Conservation (phyloP, 2,113 vertebrate genomes). For the Phasianus colchicus region DNA sequence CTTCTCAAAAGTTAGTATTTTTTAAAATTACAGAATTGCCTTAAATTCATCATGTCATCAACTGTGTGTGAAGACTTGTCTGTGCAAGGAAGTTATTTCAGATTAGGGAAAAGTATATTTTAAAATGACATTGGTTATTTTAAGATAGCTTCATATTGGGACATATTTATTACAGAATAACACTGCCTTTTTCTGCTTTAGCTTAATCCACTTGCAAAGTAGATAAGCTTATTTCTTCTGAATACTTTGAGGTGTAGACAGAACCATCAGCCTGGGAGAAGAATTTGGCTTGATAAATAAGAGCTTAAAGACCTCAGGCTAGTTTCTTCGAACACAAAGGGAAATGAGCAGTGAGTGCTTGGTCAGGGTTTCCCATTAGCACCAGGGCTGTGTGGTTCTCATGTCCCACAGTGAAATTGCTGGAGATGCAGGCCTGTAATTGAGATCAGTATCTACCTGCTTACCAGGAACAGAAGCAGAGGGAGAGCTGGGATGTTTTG, state of each 20-base stretch:
- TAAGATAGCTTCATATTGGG: neutral
- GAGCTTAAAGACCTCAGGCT: neutral
- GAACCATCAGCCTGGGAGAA: neutral
- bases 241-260: neutral
- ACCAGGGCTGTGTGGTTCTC: neutral
- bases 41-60: neutral
- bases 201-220: neutral
- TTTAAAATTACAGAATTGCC: neutral
- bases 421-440: neutral
- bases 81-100: neutral
- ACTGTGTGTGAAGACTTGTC: neutral
- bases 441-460: constrained; percentile 22
- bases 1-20: neutral
- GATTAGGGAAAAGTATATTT: neutral
- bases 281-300: neutral
- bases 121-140: neutral
- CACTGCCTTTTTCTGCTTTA: neutral
- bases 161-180: neutral
- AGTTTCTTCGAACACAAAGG: constrained; percentile 8
- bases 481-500: neutral
- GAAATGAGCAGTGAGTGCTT: neutral
- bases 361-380: constrained; percentile 6
- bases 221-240: neutral
- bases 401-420: neutral
- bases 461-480: neutral